Percentiles rank a stretch among this genome's conserved stretches.
These are phyloP conservation scores for Philereme transversata DNA, from an alignment of 2,888 invertebrate species.

Conservation along the genomic window DNA sequence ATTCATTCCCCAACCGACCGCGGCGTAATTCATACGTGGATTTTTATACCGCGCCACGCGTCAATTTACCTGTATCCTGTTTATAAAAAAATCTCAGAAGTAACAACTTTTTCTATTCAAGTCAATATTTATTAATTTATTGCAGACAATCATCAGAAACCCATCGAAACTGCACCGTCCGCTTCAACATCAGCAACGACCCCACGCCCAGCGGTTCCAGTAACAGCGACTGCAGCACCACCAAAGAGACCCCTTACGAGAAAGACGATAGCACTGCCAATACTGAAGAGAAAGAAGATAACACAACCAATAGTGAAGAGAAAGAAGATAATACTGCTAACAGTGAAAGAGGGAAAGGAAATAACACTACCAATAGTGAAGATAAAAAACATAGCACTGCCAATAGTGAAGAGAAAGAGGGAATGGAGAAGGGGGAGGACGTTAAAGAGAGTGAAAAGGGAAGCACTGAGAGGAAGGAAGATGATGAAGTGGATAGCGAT, in stretches of 20 bases:
- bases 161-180: slow-evolving; percentile 55
- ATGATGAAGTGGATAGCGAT: slow-evolving; percentile 16
- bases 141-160: slow-evolving; percentile 56
- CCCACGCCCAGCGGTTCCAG: slow-evolving; percentile 63
- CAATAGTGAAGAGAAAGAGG: slow-evolving; percentile 11
- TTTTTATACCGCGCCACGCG: too few species aligned
- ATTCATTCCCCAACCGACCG: too few species aligned
- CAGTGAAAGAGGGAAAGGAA: neutral
- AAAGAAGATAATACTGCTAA: neutral
- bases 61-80: too few species aligned
- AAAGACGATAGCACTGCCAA: neutral
- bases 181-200: slow-evolving; percentile 56
- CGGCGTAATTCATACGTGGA: too few species aligned
- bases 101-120: too few species aligned
- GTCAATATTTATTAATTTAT: neutral
- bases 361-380: neutral
- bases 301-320: neutral
- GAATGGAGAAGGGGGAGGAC: slow-evolving; percentile 10
- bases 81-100: too few species aligned
- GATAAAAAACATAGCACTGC: neutral
- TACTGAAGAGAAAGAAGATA: slow-evolving; percentile 20
- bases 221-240: slow-evolving; percentile 61
- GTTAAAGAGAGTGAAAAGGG: neutral
- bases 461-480: slow-evolving; percentile 3
- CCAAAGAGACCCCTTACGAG: slow-evolving; percentile 33